These are phyloP conservation scores for Pica pica DNA, from an alignment of 2,113 vertebrate species.

Conservation along the genomic window DNA sequence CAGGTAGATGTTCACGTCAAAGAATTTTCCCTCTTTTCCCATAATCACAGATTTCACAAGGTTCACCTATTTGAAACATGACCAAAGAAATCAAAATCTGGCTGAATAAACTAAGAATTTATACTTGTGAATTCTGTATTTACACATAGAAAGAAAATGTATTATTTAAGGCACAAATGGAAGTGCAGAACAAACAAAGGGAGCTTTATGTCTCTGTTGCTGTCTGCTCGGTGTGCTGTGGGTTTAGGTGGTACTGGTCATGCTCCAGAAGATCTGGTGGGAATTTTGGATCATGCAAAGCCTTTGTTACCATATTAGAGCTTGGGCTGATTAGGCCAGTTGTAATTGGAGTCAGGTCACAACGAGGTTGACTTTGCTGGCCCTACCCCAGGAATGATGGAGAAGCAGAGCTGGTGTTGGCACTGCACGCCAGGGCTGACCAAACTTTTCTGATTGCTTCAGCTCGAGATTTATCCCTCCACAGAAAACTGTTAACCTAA, in stretches of 20 bases:
- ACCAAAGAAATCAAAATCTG: neutral
- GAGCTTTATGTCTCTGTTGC: neutral
- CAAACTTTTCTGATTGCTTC: neutral
- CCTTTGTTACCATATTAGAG: neutral
- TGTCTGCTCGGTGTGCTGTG: neutral
- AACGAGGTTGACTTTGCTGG: neutral
- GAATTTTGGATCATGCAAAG: neutral
- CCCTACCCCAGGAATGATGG: neutral
- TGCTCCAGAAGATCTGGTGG: neutral
- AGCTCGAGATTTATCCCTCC: neutral
- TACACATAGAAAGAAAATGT: fast-evolving
- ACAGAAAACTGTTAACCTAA: neutral
- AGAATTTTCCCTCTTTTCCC: neutral
- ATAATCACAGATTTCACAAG: neutral
- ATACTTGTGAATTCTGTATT: neutral
- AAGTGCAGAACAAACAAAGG: neutral
- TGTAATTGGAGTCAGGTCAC: neutral
- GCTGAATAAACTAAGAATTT: neutral
- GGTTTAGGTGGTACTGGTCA: neutral
- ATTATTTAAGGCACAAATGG: neutral
- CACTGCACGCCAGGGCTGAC: neutral
- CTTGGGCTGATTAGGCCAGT: neutral
- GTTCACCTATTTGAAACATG: neutral
- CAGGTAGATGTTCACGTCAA: neutral
- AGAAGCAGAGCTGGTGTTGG: neutral